These are phyloP conservation scores for Holacanthella duospinosa DNA, from an alignment of 2,888 invertebrate genomes.

Conservation along the genomic window DNA sequence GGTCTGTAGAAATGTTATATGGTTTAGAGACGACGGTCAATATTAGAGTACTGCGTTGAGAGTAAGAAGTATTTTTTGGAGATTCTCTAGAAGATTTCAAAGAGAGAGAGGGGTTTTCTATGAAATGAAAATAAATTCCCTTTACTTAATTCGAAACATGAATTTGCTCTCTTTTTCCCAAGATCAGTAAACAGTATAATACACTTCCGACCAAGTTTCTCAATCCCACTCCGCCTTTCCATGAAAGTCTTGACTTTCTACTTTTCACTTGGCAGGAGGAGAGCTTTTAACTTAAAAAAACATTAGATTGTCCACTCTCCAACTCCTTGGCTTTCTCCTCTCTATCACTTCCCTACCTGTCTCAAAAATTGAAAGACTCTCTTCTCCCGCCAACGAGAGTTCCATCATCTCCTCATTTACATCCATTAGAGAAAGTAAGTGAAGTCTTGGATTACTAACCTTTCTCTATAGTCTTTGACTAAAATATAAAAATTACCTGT, in stretches of 20 bases:
- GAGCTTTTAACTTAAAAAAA: slow-evolving; percentile 2
- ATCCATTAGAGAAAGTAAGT: background rate
- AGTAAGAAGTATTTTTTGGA: too few relatives aligned
- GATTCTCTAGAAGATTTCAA: too few relatives aligned
- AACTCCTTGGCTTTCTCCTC: slow-evolving; percentile 2
- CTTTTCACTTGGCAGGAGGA: background rate
- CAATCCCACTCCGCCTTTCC: background rate
- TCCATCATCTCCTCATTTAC: background rate
- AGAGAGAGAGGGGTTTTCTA: too few relatives aligned
- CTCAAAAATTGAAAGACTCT: background rate
- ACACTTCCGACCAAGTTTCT: slow-evolving; percentile 2
- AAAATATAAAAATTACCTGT: background rate
- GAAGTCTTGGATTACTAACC: too few relatives aligned
- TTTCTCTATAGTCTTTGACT: too few relatives aligned
- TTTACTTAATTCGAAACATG: slow-evolving; percentile 49
- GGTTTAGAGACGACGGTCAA: too few relatives aligned
- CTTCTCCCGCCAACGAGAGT: background rate
- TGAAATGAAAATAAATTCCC: slow-evolving; percentile 49
- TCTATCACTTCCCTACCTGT: background rate
- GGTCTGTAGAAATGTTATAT: too few relatives aligned
- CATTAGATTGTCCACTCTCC: background rate
- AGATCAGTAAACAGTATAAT: slow-evolving; percentile 37
- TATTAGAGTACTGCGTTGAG: background rate
- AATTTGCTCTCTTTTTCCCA: slow-evolving; percentile 49
- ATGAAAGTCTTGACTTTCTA: background rate